Percentiles rank a stretch among this genome's conserved stretches.
phyloP scores from a whole-genome alignment of 2,888 invertebrate genomes.

The Thymelicus lineola region DNA sequence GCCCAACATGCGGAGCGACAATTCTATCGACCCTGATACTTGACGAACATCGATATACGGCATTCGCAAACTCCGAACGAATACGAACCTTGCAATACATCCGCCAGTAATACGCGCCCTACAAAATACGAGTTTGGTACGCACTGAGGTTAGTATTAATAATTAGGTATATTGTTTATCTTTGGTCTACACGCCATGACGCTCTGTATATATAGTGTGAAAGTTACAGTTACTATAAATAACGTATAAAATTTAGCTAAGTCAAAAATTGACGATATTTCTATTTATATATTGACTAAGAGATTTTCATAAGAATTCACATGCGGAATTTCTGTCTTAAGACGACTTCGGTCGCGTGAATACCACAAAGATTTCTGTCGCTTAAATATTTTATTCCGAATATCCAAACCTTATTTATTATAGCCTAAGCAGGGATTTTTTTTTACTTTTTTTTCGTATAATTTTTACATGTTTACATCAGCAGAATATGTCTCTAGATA shows the following conservation, averaged over 20 bases:
- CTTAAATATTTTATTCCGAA: slow-evolving; percentile 75
- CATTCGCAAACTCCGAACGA: slow-evolving; percentile 16
- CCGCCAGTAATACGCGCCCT: slow-evolving; percentile 57
- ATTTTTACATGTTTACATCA: slow-evolving; percentile 81
- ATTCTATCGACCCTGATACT: slow-evolving; percentile 33
- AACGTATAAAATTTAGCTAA: slow-evolving; percentile 85
- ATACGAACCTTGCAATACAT: slow-evolving; percentile 26
- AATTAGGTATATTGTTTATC: slow-evolving; percentile 80
- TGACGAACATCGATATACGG: slow-evolving; percentile 17
- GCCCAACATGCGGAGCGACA: slow-evolving; percentile 22
- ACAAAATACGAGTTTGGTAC: slow-evolving; percentile 81
- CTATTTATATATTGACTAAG: slow-evolving; percentile 82
- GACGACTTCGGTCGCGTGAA: slow-evolving; percentile 60
- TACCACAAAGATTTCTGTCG: slow-evolving; percentile 71
- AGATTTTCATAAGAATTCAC: slow-evolving; percentile 84
- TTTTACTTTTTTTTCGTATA: slow-evolving; percentile 75
- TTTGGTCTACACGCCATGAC: slow-evolving; percentile 82
- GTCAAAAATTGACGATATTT: slow-evolving; percentile 84
- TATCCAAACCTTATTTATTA: slow-evolving; percentile 77
- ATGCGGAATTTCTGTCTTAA: slow-evolving; percentile 69
- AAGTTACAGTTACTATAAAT: slow-evolving; percentile 78
- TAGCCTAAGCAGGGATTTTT: slow-evolving; percentile 83
- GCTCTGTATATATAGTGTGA: slow-evolving; percentile 73
- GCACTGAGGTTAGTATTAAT: slow-evolving; percentile 81
- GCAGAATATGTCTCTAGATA: slow-evolving; percentile 82